Evolutionary conservation across 2,113 vertebrate genomes (phyloP), one percentile per base, ranked within the genome.

Genomic region (Nanorana parkeri): DNA sequence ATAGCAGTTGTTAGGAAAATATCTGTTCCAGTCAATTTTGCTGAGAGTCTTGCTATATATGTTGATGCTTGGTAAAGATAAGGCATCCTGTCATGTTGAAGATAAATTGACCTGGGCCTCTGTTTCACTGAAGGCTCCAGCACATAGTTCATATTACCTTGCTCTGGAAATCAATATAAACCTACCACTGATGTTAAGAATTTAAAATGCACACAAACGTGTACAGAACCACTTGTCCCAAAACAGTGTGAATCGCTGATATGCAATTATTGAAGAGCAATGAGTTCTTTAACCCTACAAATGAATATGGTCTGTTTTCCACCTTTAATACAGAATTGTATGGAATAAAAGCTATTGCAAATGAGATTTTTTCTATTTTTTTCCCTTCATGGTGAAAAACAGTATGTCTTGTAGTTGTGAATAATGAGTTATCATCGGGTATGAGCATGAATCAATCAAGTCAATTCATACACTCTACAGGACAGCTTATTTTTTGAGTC

Each of bases 381-480:
- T 23, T 77, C 28, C 23, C 24, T 63, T 8, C 29, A 56, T 21
- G 17, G 17, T 3, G 36, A 58, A 74, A 47, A 51, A 47, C 54
- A 23, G 8, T 32, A 17, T 68, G 36, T 20, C 7, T 61, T 60
- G 17, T 68, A 5, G 8, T 68, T 47, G 66, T 69, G 64, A 68
- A 80, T 80, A 80, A 71, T 80, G 52, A 80, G 54, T 51, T 60
- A 61, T 80, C 55, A 80, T 71, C 78, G 61, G 54, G 60, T 80
- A 51, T 71, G 66, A 51, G 55, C 78, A 80, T 80, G 78, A 71
- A 80, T 80, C 78, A 71, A 69, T 69, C 78, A 80, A 61, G 56
- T 80, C 78, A 80, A 80, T 71, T 51, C 55, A 69, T 69, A 32
- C 1, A 32, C 78, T 69, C 78, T 17, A 32, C 36, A 69, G 55